These are phyloP conservation scores for Chironomus riparius DNA, from an alignment of 2,888 invertebrate species.

Conservation along the genomic window DNA sequence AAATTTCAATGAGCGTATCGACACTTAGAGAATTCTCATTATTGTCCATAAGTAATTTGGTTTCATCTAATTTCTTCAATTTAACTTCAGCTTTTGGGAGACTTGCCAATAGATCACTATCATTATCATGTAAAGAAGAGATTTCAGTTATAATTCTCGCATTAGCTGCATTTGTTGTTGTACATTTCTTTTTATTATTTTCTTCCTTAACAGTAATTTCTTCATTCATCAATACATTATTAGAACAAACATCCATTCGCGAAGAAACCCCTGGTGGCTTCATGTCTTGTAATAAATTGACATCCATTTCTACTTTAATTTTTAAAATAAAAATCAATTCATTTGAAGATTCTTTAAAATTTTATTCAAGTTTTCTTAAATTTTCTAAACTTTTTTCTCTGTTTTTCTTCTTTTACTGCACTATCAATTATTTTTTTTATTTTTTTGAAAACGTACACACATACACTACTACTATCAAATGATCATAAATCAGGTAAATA, in stretches of 20 bases:
- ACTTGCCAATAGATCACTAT: background rate
- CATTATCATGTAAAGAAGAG: background rate
- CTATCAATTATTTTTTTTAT: slow-evolving; percentile 8
- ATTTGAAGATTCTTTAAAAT: background rate
- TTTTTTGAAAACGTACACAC: slow-evolving; percentile 19
- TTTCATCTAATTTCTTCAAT: slow-evolving; percentile 14
- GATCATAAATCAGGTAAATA: slow-evolving; percentile 20
- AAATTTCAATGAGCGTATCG: slow-evolving; percentile 17
- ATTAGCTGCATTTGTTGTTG: slow-evolving; percentile 7
- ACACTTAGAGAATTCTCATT: slow-evolving; percentile 25
- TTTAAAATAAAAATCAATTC: background rate
- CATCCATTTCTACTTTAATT: slow-evolving; percentile 1
- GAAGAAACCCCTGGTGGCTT: background rate
- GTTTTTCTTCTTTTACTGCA: background rate
- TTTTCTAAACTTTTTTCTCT: background rate
- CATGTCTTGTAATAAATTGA: background rate
- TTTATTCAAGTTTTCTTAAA: background rate
- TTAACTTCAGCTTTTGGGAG: slow-evolving; percentile 16
- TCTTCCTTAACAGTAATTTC: slow-evolving; percentile 1
- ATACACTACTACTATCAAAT: slow-evolving; percentile 10
- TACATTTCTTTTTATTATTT: slow-evolving; percentile 6
- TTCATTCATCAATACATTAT: background rate
- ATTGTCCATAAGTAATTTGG: slow-evolving; percentile 19
- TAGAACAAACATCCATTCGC: background rate
- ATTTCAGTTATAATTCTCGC: background rate